These are phyloP conservation scores for Steinernema carpocapsae DNA, from an alignment of 2,888 invertebrate genomes.

Conservation along the genomic window DNA sequence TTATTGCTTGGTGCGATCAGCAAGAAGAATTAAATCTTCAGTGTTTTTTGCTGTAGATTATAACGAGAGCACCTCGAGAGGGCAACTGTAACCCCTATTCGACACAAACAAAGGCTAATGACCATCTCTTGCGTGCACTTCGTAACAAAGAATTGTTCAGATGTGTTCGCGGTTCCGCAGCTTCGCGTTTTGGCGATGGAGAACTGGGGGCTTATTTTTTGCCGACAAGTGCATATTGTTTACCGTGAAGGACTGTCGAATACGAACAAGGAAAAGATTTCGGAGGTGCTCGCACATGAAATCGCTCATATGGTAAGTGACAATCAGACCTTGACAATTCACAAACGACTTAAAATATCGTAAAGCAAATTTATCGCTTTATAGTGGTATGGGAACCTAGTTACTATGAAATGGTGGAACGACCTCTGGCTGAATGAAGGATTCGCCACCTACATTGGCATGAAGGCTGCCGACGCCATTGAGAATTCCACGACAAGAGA, in stretches of 20 bases:
- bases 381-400: constrained; percentile 31
- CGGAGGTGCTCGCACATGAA: constrained; percentile 30
- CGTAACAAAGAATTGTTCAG: background rate
- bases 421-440: constrained; percentile 34
- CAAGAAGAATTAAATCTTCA: no score
- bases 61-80: no score
- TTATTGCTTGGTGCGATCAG: no score
- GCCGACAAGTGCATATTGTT: constrained; percentile 8
- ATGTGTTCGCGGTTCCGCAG: constrained; percentile 31
- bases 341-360: background rate
- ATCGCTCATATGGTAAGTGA: constrained; percentile 20
- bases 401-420: constrained; percentile 28
- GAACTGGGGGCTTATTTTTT: constrained; percentile 31
- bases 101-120: no score
- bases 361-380: background rate
- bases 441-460: constrained; percentile 16
- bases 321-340: no score
- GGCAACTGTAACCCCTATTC: no score
- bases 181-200: constrained; percentile 29
- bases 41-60: no score
- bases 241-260: constrained; percentile 31
- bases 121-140: no score
- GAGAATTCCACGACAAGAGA: constrained; percentile 47
- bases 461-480: constrained; percentile 25
- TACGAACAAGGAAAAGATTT: constrained; percentile 8